Conservation (phyloP, 2,113 vertebrate species). For the Brachypodius melanocephalos region DNA sequence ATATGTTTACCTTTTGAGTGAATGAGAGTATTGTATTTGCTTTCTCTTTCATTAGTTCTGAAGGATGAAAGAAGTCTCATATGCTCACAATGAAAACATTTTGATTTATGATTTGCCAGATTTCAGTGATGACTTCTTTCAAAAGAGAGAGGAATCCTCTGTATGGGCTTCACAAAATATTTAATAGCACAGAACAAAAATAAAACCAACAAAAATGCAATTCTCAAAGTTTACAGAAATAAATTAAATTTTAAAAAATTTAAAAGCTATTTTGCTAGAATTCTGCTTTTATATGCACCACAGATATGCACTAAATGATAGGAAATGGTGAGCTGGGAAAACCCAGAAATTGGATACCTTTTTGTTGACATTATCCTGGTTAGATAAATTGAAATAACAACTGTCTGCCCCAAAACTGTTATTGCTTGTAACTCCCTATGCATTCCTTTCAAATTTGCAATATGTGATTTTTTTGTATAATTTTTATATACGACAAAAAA, state of each 20-base stretch:
- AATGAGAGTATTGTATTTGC: constrained; percentile 40
- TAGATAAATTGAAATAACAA: constrained; percentile 41
- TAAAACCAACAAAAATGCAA: neutral
- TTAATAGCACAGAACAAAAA: constrained; percentile 12
- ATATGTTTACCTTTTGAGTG: constrained; percentile 38
- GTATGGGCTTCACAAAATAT: constrained; percentile 38
- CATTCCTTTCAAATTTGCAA: neutral
- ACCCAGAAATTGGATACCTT: neutral
- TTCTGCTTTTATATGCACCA: neutral
- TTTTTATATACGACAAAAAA: neutral
- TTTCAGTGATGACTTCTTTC: constrained; percentile 29
- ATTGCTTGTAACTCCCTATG: neutral
- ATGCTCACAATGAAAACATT: constrained; percentile 39
- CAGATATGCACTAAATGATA: neutral
- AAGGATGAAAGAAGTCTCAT: constrained; percentile 22
- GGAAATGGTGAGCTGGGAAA: neutral
- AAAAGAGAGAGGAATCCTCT: constrained; percentile 16
- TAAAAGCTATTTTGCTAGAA: neutral
- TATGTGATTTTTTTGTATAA: neutral
- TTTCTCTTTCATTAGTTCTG: constrained; percentile 48
- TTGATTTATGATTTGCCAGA: constrained; percentile 54
- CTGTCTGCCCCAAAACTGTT: neutral
- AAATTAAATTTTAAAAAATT: neutral
- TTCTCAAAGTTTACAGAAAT: constrained; percentile 20
- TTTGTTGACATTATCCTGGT: neutral